These are phyloP conservation scores for Stomorhina lunata DNA, from an alignment of 2,888 invertebrate species.

Conservation along the genomic window DNA sequence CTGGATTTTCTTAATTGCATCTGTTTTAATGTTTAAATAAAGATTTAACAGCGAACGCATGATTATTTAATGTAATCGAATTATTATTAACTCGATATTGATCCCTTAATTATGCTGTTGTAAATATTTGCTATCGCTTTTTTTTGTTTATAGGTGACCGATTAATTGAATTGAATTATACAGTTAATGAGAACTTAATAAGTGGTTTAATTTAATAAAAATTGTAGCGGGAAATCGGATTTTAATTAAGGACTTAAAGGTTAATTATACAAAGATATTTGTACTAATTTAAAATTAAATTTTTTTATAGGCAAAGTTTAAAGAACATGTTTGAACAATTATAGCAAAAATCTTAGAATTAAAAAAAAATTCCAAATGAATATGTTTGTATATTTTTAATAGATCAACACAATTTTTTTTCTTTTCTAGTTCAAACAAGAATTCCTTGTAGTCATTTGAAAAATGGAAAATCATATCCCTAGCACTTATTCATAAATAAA, in stretches of 20 bases:
- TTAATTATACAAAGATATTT: too few species aligned
- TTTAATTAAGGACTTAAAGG: too few species aligned
- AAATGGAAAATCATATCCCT: background rate
- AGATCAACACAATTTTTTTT: too few species aligned
- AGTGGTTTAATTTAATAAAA: slow-evolving; percentile 3
- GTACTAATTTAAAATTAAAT: too few species aligned
- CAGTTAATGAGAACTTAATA: background rate
- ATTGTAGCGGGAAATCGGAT: too few species aligned
- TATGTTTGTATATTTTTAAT: too few species aligned
- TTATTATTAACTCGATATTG: slow-evolving; percentile 33
- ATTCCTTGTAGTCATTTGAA: background rate
- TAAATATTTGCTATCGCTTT: too few species aligned
- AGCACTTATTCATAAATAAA: background rate
- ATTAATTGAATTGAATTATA: slow-evolving; percentile 20
- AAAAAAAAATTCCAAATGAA: too few species aligned
- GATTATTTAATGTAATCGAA: slow-evolving; percentile 34
- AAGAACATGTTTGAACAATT: too few species aligned
- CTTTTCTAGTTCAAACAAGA: too few species aligned
- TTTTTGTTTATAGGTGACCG: background rate
- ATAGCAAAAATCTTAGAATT: too few species aligned
- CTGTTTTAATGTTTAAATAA: background rate
- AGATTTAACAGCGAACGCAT: background rate
- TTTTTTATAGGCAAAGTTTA: too few species aligned
- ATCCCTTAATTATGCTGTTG: slow-evolving; percentile 37
- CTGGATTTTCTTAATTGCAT: background rate